Conservation (phyloP, 2,797 vertebrate species). For the Phalloptychus januarius region DNA sequence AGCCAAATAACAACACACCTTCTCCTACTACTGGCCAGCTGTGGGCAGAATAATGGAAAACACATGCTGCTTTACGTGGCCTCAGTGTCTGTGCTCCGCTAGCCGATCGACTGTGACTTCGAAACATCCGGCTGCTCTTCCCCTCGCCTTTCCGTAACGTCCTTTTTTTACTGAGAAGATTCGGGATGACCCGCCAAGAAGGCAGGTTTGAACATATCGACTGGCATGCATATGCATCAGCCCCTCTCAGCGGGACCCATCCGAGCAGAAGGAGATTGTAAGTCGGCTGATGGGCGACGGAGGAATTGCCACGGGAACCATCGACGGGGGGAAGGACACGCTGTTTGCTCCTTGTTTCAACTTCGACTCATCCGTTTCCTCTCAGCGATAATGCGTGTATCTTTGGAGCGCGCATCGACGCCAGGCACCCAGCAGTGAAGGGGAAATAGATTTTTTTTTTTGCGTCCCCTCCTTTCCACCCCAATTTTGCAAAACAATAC, state of each 20-base stretch:
- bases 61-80: constrained; percentile 52
- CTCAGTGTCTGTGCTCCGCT: constrained; percentile 54
- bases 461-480: background rate
- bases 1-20: constrained; percentile 45
- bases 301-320: constrained; percentile 46
- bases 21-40: constrained; percentile 38
- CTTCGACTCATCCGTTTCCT: constrained; percentile 48
- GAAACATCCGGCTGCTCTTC: constrained; percentile 64
- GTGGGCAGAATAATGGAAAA: constrained; percentile 68
- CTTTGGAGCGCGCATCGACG: constrained; percentile 20
- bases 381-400: constrained; percentile 54
- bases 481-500: constrained; percentile 46
- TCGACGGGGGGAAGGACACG: constrained; percentile 53
- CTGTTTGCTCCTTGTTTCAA: constrained; percentile 36
- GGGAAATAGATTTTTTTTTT: constrained; percentile 46
- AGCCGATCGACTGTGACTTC: constrained; percentile 66
- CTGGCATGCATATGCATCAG: constrained; percentile 65
- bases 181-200: constrained; percentile 62
- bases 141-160: constrained; percentile 48
- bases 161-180: constrained; percentile 64
- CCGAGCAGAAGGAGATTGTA: constrained; percentile 29
- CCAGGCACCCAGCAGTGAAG: constrained; percentile 41
- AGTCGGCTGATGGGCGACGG: constrained; percentile 5
- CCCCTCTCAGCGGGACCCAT: constrained; percentile 41
- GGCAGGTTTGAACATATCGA: constrained; percentile 64